Conservation (phyloP, 2,797 vertebrate genomes). For the Picus viridis region DNA sequence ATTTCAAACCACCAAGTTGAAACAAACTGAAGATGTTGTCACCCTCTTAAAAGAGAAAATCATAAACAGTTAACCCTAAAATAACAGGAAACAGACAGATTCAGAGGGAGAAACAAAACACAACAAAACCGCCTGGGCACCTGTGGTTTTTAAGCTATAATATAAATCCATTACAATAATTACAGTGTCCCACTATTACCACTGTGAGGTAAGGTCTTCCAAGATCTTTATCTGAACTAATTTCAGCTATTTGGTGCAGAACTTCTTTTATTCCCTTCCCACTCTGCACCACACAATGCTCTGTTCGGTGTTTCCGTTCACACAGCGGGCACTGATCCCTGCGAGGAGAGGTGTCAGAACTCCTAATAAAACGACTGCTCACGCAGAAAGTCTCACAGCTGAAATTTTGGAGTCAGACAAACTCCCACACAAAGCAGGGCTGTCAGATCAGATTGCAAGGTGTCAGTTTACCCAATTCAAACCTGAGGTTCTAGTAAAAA, state of each 20-base stretch:
- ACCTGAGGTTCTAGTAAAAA: slow-evolving; percentile 49
- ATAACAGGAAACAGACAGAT: not conserved
- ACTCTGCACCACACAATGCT: slow-evolving; percentile 23
- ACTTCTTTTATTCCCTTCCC: slow-evolving; percentile 11
- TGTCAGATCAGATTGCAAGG: slow-evolving; percentile 49
- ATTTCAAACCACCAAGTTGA: not conserved
- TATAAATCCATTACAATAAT: not conserved
- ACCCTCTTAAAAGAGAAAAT: not conserved
- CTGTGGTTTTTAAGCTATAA: not conserved
- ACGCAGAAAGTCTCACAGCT: slow-evolving; percentile 35
- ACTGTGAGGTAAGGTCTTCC: not conserved
- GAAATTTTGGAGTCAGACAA: slow-evolving; percentile 13
- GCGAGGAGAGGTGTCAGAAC: slow-evolving; percentile 28
- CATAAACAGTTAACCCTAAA: not conserved
- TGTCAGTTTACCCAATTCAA: slow-evolving; percentile 59
- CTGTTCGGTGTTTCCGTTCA: slow-evolving; percentile 35
- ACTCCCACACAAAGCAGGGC: slow-evolving; percentile 31
- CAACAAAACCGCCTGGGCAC: not conserved
- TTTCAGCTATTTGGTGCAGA: not conserved
- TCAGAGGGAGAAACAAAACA: not conserved
- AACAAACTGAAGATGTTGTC: not conserved
- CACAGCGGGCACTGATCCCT: slow-evolving; percentile 37
- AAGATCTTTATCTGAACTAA: slow-evolving; percentile 24
- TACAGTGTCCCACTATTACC: not conserved
- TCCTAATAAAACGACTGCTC: slow-evolving; percentile 25